Conservation (phyloP, 2,113 vertebrate species). For the Deroptyus accipitrinus region DNA sequence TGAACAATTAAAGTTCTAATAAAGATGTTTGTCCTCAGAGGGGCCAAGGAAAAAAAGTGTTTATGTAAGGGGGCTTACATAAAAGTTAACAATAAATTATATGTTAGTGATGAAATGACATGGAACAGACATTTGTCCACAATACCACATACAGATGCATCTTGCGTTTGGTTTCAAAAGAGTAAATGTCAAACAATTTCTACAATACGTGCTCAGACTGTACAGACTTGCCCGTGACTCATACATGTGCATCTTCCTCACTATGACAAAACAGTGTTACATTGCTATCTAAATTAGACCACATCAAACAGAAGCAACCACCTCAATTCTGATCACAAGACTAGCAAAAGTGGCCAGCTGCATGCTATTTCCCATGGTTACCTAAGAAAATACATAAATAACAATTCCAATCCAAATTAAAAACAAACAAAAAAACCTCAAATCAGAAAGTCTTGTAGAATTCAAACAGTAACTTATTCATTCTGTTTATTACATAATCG, state of each 20-base stretch:
- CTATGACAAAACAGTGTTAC: fast-evolving
- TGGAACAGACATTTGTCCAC: not conserved
- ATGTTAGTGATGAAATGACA: not conserved
- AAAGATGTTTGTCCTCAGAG: not conserved
- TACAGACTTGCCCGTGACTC: not conserved
- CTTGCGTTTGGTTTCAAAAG: not conserved
- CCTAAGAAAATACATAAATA: not conserved
- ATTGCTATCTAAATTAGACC: fast-evolving
- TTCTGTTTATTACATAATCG: not conserved
- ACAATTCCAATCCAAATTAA: not conserved
- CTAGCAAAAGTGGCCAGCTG: not conserved
- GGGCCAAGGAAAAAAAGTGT: not conserved
- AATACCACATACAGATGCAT: not conserved
- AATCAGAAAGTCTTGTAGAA: not conserved
- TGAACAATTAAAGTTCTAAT: not conserved
- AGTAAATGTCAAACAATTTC: not conserved
- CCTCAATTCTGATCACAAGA: not conserved
- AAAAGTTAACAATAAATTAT: not conserved
- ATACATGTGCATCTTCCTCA: fast-evolving
- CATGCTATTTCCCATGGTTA: not conserved
- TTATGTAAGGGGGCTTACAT: not conserved
- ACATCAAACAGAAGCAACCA: not conserved
- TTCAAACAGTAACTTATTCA: not conserved
- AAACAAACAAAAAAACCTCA: not conserved
- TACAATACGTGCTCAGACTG: not conserved